Conservation (phyloP, 2,797 vertebrate species). For the Coregonus ussuriensis region DNA sequence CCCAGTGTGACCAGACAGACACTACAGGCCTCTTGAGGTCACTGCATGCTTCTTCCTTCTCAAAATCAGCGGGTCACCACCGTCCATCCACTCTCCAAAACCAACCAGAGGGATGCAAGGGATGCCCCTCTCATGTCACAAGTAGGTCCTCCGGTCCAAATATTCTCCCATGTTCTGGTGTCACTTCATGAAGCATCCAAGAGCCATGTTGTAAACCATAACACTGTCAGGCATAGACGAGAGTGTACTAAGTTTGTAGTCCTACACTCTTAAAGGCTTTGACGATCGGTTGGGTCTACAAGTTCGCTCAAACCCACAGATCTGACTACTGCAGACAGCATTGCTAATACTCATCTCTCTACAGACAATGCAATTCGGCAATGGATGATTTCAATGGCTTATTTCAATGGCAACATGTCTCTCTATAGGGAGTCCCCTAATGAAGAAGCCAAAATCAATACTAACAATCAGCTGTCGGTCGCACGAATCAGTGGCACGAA, state of each 20-base stretch:
- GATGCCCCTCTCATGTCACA: background rate
- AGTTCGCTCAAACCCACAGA: background rate
- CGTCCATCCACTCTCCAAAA: too few species aligned
- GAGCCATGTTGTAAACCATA: background rate
- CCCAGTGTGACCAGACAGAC: background rate
- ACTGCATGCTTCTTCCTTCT: background rate
- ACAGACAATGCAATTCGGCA: background rate
- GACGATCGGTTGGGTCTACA: background rate
- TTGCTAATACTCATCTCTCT: background rate
- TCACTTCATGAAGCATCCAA: background rate
- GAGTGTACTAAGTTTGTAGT: background rate
- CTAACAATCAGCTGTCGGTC: constrained; percentile 64
- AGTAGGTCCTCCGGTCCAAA: background rate
- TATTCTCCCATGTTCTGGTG: constrained; percentile 6
- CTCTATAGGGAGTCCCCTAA: constrained; percentile 25
- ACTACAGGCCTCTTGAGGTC: background rate
- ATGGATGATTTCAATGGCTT: background rate
- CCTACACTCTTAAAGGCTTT: too few species aligned
- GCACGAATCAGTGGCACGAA: constrained; percentile 45
- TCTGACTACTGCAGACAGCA: background rate
- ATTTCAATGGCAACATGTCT: background rate
- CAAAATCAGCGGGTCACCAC: background rate
- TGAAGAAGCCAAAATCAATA: constrained; percentile 72
- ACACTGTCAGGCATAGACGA: constrained; percentile 13
- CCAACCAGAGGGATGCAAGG: background rate